Conservation (phyloP, 2,888 invertebrate genomes). For the Blomia tropicalis region DNA sequence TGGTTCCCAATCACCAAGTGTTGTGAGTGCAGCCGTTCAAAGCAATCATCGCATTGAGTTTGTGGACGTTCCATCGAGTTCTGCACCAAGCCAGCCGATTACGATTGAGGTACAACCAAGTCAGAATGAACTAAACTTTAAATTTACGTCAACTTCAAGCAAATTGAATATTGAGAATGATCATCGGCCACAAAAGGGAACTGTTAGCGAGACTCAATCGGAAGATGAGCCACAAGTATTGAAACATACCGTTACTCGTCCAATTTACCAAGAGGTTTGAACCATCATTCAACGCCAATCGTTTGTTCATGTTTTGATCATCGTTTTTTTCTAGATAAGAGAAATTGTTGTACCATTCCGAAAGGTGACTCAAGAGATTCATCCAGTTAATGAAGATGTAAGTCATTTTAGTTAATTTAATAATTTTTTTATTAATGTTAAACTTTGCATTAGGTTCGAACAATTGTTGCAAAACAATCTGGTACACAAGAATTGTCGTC, state of each 20-base stretch:
- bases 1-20: not conserved
- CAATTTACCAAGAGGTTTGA: not conserved
- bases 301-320: not conserved
- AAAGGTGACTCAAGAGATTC: not conserved
- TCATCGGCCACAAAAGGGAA: not conserved
- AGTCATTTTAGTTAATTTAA: no score
- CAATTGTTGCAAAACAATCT: not conserved
- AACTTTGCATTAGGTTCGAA: no score
- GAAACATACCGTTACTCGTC: slow-evolving; percentile 1
- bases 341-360: not conserved
- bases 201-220: not conserved
- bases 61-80: not conserved
- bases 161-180: slow-evolving; percentile 6
- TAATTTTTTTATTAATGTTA: no score
- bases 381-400: not conserved
- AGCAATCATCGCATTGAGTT: not conserved
- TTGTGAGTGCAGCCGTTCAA: slow-evolving; percentile 2
- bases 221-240: slow-evolving; percentile 1
- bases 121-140: not conserved
- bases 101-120: slow-evolving; percentile 3
- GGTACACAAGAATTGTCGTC: no score
- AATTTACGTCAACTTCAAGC: not conserved
- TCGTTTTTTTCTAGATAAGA: not conserved
- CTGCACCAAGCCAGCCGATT: not conserved
- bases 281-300: not conserved